Evolutionary conservation across 2,888 invertebrate species (phyloP), one percentile per base, ranked within the genome.

Genomic region (Stratiomys singularior): DNA sequence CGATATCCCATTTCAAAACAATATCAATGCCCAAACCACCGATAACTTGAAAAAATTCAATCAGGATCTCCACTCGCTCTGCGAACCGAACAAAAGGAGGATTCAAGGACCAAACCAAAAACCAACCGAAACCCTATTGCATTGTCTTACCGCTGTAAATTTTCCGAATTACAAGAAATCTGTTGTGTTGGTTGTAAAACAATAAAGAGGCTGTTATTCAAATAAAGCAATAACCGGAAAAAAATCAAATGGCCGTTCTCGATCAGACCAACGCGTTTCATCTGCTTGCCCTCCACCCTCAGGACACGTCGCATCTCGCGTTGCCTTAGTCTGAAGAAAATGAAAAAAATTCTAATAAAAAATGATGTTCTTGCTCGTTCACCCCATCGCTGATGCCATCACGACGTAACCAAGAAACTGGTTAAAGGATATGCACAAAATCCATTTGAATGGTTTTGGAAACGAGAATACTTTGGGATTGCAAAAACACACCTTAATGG

Each of bases 171-270:
- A 77, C 66, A 80, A 80, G 77, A 81, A 83, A 82, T 82, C 81
- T 81, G 82, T 81, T 81, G 79, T 81, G 37, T 80, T 77, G 79
- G 81, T 83, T 82, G 85, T 84, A 83, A 84, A 85, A 85, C 86
- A 85, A 86, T 86, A 85, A 86, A 86, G 85, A 83, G 83, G 83
- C 83, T 85, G 87, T 86, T 85, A 84, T 84, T 85, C 85, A 85
- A 85, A 85, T 83, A 83, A 85, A 84, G 84, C 84, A 85, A 83
- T 82, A 82, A 85, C 67, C 37, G 37, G n/a, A 37, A 56, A 56
- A 56, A 27, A 27, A 23, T 37, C 9, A 21, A 28, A 60, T 30
- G 56, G 1, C 27, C 7, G 52, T 56, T 46, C 56, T 72, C 47
- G 47, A 60, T 58, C 44, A 30, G 27, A 37, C 67, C 67, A 67